Evolutionary conservation across 1,140 invertebrate genomes (phyloP), one percentile per base, ranked within the genome.

Genomic region (Drosophila equinoxialis): DNA sequence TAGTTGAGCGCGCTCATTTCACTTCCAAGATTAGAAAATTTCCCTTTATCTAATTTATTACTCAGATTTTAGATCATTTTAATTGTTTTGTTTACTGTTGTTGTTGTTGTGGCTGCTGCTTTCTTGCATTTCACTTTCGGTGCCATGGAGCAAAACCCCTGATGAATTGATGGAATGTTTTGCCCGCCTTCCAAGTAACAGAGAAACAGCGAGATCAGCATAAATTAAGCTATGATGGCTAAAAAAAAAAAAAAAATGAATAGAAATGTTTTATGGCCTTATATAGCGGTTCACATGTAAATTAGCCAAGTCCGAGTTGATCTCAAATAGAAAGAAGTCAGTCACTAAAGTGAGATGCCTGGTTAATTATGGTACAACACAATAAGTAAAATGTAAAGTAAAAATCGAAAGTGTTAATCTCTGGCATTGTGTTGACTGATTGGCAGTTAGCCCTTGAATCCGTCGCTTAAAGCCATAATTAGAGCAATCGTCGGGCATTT

Each of bases 11-110:
- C 61, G 66, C 26, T 65, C 75, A 76, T 82, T 79, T 76, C 71
- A 68, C 73, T 75, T 65, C 63, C 20, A 35, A 10, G 39, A 68
- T 66, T 82, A 57, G 51, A 64, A 86, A 79, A 87, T 86, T 89
- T 86, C 79, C 79, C 84, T 80, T 87, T 83, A 76, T 87, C 83
- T 83, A 89, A 79, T 70, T 89, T 77, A 87, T 83, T 77, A 84
- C 64, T 65, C 65, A 86, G 83, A 83, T 83, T 86, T 83, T 66
- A 89, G 83, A 86, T 86, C 83, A 71, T 39, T 79, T 87, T 86
- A 87, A 86, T 86, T 83, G 79, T 79, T 26, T 26, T 26, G 23
- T 26, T 26, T 26, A 26, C 23, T 26, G 23, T 26, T 26, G 23
- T 26, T 26, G 23, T 26, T 26, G 82, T 76, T 51, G 51, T 48